phyloP scores from a whole-genome alignment of 64 coral and sea anemone genomes.

The Montipora efflorescens region DNA sequence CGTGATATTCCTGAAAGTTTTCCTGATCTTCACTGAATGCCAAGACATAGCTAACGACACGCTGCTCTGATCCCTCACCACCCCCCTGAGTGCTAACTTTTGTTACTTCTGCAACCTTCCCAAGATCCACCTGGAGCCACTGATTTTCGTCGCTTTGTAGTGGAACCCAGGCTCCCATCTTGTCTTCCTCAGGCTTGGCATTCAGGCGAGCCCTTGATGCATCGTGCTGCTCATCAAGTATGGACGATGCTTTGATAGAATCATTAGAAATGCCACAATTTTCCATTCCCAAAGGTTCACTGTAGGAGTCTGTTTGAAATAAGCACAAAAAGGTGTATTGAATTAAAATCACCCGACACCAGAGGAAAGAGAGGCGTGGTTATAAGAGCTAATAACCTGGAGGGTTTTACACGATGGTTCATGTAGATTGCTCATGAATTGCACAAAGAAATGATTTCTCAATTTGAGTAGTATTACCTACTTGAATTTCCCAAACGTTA shows the following conservation, averaged over 20 bases:
- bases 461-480: too few species aligned
- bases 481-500: too few species aligned
- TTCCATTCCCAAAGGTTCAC: conserved; percentile 35
- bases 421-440: neutral
- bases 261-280: conserved; percentile 51
- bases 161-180: conserved; percentile 79
- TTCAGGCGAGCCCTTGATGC: conserved; percentile 76
- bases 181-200: conserved; percentile 69
- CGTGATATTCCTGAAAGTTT: conserved; percentile 73
- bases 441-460: too few species aligned
- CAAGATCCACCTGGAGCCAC: conserved; percentile 89
- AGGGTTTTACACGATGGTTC: neutral
- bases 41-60: conserved; percentile 77
- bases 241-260: conserved; percentile 69
- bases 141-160: conserved; percentile 84
- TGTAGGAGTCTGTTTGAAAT: neutral
- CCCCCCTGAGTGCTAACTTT: conserved; percentile 76
- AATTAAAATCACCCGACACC: neutral
- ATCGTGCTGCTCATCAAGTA: conserved; percentile 74
- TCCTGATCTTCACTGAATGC: conserved; percentile 77
- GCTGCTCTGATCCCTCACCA: conserved; percentile 58
- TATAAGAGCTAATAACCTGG: too few species aligned
- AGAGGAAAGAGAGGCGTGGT: too few species aligned
- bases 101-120: conserved; percentile 72
- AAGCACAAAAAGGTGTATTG: neutral